Evolutionary conservation across 2,797 vertebrate genomes (phyloP), one percentile per base, ranked within the genome.

Genomic region (Agapornis canus): DNA sequence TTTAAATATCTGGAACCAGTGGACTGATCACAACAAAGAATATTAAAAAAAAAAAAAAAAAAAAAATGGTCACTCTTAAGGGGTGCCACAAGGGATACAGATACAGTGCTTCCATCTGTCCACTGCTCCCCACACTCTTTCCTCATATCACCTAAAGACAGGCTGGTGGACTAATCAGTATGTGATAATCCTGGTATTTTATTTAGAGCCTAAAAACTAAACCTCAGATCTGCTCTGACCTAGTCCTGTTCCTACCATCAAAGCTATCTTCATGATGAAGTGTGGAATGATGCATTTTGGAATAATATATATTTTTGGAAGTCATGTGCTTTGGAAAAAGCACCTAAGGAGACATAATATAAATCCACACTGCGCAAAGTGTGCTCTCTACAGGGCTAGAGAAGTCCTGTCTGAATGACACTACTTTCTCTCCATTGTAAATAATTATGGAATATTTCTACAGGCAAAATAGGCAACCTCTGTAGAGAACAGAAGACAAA

Each of bases 191-290:
- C 13, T 15, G 14, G 14, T 59, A 13, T 37, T 86, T 66, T 26
- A 82, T 77, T 65, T 66, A 64, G 12, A 90, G 5, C 8, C 20
- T 51, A 48, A 69, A 69, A 66, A 8, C 32, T 80, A 51, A 64
- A 68, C 37, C 32, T 71, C n/a, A 43, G 45, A 77, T 29, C 40
- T 54, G 7, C 26, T 61, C 64, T 80, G 47, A 13, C 5, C 3
- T 27, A 42, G 26, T 10, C 13, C 5, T 21, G 26, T 12, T 9
- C 14, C 6, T 0, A 0, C 19, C 26, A 45, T 29, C 37, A 82
- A 69, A 80, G 12, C 16, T 47, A 16, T 16, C 9, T 32, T 17
- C 12, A 25, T 14, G 13, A 3, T 48, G 13, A 3, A 45, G 8
- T 66, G 19, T 11, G 6, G 32, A 78, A 68, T 26, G 21, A 68